Conservation (phyloP, 1,140 invertebrate genomes). For the Campoletis sonorensis region DNA sequence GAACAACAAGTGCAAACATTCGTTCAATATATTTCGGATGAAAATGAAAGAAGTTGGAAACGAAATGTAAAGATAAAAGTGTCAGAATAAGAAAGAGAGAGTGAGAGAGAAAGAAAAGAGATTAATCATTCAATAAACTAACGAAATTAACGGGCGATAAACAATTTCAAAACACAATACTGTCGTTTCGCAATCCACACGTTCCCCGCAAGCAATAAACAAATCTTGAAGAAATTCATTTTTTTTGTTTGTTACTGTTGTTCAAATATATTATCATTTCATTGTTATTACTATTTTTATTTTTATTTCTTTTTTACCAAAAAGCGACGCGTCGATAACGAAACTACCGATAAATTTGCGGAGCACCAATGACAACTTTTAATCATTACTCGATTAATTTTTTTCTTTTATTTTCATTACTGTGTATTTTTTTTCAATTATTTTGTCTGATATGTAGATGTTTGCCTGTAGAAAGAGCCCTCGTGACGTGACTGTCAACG, state of each 20-base stretch:
- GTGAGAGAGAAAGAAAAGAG: conserved; percentile 34
- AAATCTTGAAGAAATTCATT: neutral
- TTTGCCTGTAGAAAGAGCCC: conserved; percentile 49
- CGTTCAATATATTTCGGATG: neutral
- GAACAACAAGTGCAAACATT: neutral
- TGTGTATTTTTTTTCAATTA: conserved; percentile 47
- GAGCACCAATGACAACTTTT: conserved; percentile 21
- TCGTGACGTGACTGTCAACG: conserved; percentile 14
- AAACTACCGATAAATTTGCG: neutral
- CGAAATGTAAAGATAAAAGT: conserved; percentile 11
- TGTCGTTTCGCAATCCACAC: conserved; percentile 27
- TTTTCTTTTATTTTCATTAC: conserved; percentile 5
- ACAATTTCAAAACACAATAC: conserved; percentile 45
- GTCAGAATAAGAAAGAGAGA: conserved; percentile 23
- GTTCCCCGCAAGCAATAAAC: neutral
- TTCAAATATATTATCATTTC: too few species aligned
- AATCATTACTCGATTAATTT: neutral
- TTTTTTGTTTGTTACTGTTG: neutral
- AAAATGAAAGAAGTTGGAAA: conserved; percentile 21
- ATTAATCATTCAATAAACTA: neutral
- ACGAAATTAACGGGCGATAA: conserved; percentile 34
- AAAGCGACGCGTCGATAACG: conserved; percentile 22
- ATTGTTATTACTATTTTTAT: too few species aligned
- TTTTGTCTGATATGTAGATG: conserved; percentile 63
- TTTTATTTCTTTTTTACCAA: conserved; percentile 25